phyloP scores from a whole-genome alignment of 2,888 invertebrate genomes.

The Subacronicta megacephala region DNA sequence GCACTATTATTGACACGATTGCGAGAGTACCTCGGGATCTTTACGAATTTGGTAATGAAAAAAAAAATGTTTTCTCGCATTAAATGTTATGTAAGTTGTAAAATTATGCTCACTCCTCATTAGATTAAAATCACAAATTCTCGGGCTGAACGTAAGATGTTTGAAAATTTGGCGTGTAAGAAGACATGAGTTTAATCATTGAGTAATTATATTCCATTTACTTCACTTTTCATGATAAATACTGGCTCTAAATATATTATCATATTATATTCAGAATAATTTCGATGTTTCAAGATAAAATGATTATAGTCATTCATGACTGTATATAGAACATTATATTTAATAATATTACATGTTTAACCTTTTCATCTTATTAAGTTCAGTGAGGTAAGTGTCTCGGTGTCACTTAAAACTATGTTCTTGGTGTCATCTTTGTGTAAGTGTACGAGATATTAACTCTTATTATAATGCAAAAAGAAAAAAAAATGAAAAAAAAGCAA shows the following conservation, averaged over 20 bases:
- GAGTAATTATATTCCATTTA: conserved; percentile 52
- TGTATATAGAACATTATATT: conserved; percentile 77
- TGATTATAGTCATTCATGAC: conserved; percentile 68
- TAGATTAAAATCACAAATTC: conserved; percentile 68
- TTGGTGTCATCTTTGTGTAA: conserved; percentile 83
- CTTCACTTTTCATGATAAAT: conserved; percentile 57
- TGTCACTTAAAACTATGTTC: conserved; percentile 79
- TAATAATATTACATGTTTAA: conserved; percentile 59
- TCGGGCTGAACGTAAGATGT: conserved; percentile 53
- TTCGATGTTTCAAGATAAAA: conserved; percentile 62
- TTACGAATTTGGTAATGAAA: conserved; percentile 83
- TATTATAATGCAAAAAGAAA: conserved; percentile 61
- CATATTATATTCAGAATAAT: conserved; percentile 51
- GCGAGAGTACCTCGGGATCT: conserved; percentile 65
- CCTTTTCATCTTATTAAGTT: conserved; percentile 69
- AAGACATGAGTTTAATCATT: conserved; percentile 51
- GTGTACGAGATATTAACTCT: conserved; percentile 65
- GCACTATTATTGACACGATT: conserved; percentile 74
- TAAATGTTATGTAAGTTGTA: conserved; percentile 78
- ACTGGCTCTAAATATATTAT: conserved; percentile 62
- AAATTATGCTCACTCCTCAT: conserved; percentile 79
- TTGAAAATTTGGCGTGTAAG: conserved; percentile 37
- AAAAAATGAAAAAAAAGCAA: conserved; percentile 70
- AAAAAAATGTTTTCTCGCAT: conserved; percentile 77
- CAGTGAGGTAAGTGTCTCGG: conserved; percentile 75